phyloP scores from a whole-genome alignment of 2,888 invertebrate genomes.

The Watsonalla cultraria region DNA sequence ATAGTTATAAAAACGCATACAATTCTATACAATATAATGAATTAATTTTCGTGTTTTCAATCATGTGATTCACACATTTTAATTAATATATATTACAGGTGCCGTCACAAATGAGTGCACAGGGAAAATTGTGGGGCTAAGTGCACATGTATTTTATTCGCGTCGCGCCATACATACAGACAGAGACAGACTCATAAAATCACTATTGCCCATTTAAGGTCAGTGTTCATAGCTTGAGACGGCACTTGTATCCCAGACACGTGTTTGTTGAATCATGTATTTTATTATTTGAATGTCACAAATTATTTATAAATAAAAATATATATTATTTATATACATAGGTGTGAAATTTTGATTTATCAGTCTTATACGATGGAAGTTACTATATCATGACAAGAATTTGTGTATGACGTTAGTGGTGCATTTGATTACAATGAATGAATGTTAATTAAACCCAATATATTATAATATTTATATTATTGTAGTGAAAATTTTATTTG shows the following conservation, averaged over 20 bases:
- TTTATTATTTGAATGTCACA: slow-evolving; percentile 44
- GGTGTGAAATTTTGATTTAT: slow-evolving; percentile 5
- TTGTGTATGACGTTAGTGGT: slow-evolving; percentile 32
- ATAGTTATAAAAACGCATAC: background rate
- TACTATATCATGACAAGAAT: slow-evolving; percentile 51
- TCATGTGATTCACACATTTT: slow-evolving; percentile 15
- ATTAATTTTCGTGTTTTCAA: slow-evolving; percentile 16
- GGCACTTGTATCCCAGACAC: background rate
- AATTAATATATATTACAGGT: slow-evolving; percentile 4
- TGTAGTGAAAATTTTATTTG: slow-evolving; percentile 50
- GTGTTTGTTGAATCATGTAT: slow-evolving; percentile 36
- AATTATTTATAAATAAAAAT: slow-evolving; percentile 33
- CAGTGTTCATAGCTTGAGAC: no score
- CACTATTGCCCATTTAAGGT: no score
- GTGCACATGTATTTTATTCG: no score
- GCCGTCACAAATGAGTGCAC: no score
- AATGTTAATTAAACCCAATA: slow-evolving; percentile 36
- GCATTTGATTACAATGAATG: slow-evolving; percentile 4
- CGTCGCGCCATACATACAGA: no score
- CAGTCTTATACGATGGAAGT: slow-evolving; percentile 23
- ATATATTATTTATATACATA: slow-evolving; percentile 21
- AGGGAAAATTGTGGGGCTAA: no score
- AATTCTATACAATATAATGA: slow-evolving; percentile 2
- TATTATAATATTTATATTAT: slow-evolving; percentile 22
- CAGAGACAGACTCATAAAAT: no score